Percentiles rank a stretch among this genome's conserved stretches.
Evolutionary conservation across 2,113 vertebrate genomes (phyloP).

Genomic region (Bagarius yarrelli): DNA sequence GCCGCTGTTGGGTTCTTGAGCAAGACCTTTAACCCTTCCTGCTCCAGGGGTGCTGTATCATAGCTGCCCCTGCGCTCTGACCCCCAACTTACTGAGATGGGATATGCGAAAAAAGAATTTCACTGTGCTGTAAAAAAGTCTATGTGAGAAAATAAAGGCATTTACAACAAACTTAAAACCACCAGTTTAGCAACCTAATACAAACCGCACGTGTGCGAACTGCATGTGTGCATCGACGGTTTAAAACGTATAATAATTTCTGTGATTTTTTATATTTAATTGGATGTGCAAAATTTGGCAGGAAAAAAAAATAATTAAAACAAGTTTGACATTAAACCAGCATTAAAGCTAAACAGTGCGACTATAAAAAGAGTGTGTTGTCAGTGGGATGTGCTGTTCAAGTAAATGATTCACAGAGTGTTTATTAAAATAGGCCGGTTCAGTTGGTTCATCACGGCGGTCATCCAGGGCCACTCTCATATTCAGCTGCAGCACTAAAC

Average conservation of each 20-base stretch:
- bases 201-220: no score
- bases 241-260: background rate
- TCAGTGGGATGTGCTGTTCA: background rate
- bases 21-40: no score
- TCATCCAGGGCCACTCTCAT: background rate
- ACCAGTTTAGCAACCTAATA: background rate
- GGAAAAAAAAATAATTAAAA: no score
- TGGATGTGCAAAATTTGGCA: background rate
- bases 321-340: no score
- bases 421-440: slow-evolving; percentile 22
- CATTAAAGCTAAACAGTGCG: background rate
- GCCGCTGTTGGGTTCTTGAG: no score
- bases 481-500: slow-evolving; percentile 21
- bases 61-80: no score
- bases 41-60: no score
- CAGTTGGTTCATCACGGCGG: background rate
- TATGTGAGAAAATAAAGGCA: no score
- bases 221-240: background rate
- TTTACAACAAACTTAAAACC: background rate
- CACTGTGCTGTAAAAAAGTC: no score
- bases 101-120: no score
- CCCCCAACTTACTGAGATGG: no score
- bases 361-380: background rate
- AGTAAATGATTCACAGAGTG: slow-evolving; percentile 22
- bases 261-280: background rate